Percentiles rank a stretch among this genome's conserved stretches.
These are phyloP conservation scores for Todiramphus chloris DNA, from an alignment of 2,113 vertebrate genomes.

Conservation along the genomic window DNA sequence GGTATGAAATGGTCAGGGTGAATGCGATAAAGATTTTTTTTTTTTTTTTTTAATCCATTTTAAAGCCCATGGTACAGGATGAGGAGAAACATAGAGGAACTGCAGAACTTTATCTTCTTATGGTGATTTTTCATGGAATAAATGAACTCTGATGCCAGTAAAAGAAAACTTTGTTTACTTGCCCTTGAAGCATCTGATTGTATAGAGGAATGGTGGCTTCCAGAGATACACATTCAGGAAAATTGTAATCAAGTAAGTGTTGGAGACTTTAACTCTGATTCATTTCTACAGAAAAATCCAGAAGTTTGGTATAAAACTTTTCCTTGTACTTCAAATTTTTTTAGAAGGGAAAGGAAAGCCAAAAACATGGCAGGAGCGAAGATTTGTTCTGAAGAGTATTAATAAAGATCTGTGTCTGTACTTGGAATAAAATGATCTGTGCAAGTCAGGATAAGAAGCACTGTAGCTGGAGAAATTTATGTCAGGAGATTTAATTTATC, in stretches of 20 bases:
- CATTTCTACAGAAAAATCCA: background rate
- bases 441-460: background rate
- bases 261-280: background rate
- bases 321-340: background rate
- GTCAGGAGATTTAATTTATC: background rate
- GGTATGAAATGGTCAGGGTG: background rate
- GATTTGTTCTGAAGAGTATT: background rate
- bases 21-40: background rate
- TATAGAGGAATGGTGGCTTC: background rate
- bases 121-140: background rate
- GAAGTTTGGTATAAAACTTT: background rate
- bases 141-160: background rate
- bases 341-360: background rate
- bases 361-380: background rate
- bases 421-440: background rate
- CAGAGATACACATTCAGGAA: background rate
- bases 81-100: background rate
- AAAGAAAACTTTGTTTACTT: background rate
- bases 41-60: background rate
- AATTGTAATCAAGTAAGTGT: background rate
- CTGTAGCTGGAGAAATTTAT: background rate
- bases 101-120: background rate
- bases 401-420: background rate
- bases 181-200: background rate
- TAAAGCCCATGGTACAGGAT: background rate